A percentile compares a stretch with the other conserved stretches of the same genome.
Conservation (phyloP, 30 jellyfish, hydroid and myxozoan species). For the Aurelia aurita region DNA sequence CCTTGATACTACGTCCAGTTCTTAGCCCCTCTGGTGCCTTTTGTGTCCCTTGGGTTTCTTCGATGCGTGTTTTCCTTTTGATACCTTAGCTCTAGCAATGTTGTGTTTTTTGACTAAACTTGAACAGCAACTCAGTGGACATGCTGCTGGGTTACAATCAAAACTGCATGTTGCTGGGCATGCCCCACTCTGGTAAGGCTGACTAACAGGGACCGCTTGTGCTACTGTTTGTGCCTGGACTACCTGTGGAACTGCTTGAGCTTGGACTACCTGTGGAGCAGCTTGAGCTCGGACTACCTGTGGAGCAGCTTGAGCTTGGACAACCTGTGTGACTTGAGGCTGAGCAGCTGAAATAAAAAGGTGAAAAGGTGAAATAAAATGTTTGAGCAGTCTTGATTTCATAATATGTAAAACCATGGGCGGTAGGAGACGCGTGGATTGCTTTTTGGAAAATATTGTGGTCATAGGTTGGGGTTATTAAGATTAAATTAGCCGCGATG, state of each 20-base stretch:
- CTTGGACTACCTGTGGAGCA: neutral
- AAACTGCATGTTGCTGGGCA: conserved; percentile 68
- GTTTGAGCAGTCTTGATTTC: neutral
- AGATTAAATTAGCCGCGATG: no score
- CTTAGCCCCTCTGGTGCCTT: neutral
- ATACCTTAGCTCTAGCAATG: conserved; percentile 23
- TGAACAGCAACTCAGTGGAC: conserved; percentile 72
- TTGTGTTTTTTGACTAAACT: conserved; percentile 32
- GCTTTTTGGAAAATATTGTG: no score
- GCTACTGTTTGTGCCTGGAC: conserved; percentile 14
- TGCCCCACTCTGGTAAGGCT: conserved; percentile 24
- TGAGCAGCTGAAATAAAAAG: neutral
- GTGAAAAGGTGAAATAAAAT: neutral
- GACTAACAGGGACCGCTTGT: conserved; percentile 59
- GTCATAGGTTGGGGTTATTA: no score
- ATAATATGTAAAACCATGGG: no score
- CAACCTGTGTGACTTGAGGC: conserved; percentile 5
- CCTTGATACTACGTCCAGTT: neutral
- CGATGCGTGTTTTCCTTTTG: neutral
- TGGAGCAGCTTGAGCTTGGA: no score
- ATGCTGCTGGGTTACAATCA: conserved; percentile 72
- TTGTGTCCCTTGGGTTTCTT: conserved; percentile 9
- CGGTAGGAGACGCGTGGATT: no score
- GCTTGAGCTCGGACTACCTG: no score
- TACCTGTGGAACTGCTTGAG: conserved; percentile 51